Percentiles rank a stretch among this genome's conserved stretches.
Conservation (phyloP, 2,113 vertebrate genomes). For the Pica pica region DNA sequence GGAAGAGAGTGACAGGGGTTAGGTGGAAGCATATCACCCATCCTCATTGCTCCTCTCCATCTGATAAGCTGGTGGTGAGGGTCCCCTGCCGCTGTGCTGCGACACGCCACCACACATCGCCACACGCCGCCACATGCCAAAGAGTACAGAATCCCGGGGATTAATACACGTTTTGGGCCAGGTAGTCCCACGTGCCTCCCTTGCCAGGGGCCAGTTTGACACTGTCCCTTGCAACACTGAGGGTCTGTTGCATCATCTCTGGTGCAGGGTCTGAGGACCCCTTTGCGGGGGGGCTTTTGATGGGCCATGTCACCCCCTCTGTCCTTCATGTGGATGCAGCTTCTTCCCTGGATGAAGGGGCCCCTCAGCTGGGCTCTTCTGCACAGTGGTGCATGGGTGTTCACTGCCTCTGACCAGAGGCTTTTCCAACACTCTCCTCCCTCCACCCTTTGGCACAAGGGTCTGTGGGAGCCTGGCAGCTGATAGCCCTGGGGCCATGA, state of each 20-base stretch:
- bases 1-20: background rate
- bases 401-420: background rate
- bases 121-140: no score
- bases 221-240: no score
- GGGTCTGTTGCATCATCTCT: no score
- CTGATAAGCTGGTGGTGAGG: no score
- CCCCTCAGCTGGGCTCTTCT: background rate
- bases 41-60: no score
- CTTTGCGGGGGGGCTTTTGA: background rate
- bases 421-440: background rate
- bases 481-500: background rate
- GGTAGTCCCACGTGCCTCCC: background rate
- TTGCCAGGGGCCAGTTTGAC: background rate
- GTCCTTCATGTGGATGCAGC: background rate
- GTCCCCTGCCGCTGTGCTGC: no score
- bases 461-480: background rate
- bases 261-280: background rate
- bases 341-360: background rate
- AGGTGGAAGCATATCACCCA: no score
- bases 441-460: no score
- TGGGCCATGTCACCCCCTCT: background rate
- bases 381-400: background rate
- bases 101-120: no score
- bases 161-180: no score
- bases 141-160: no score